Base-by-base conservation (phyloP, 2,797 vertebrate genomes). In the Fistularia tabacaria region DNA sequence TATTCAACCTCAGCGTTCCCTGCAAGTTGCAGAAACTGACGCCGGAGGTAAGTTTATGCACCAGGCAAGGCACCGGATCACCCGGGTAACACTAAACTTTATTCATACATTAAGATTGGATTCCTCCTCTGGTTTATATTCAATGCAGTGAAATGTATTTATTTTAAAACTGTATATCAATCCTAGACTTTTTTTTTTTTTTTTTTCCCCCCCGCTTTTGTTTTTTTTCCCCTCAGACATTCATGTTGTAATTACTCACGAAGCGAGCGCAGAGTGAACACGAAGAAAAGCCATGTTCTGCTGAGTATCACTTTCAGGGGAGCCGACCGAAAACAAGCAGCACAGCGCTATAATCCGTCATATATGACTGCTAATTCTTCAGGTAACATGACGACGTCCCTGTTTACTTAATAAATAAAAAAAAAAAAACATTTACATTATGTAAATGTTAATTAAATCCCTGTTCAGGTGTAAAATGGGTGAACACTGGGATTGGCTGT, bases 191-290 rank as follows among this genome's bases (percentile, higher is more conserved):
- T 61, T 92, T 92, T 73, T 62, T 43, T 46, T 42, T 92, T 92
- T 73, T 62, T 43, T 46, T 42, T 90, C 91, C 9, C 41, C 15
- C 91, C 89, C 92, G 90, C 85, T 92, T 90, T 91, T 89, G 85
- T 85, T 91, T 90, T 90, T 92, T 91, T 90, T 90, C 91, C 92
- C 93, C 92, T 98, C 93, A 93, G 92, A 95, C 93, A 93, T 95
- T 93, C 94, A 85, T 86, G 87, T 89, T 90, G 93, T 92, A 96
- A 98, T 97, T 97, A 96, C 92, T 97, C 94, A 96, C 93, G 92
- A 91, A 93, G 92, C 92, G 91, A 93, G 92, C 91, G 92, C 91
- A 89, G 93, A 90, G 90, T 93, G 92, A 92, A 93, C 25, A 15
- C 36, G 92, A 87, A 91, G 88, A 87, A 92, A 92, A 87, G 80